phyloP scores from a whole-genome alignment of 2,888 invertebrate species.

The Ceramica pisi region DNA sequence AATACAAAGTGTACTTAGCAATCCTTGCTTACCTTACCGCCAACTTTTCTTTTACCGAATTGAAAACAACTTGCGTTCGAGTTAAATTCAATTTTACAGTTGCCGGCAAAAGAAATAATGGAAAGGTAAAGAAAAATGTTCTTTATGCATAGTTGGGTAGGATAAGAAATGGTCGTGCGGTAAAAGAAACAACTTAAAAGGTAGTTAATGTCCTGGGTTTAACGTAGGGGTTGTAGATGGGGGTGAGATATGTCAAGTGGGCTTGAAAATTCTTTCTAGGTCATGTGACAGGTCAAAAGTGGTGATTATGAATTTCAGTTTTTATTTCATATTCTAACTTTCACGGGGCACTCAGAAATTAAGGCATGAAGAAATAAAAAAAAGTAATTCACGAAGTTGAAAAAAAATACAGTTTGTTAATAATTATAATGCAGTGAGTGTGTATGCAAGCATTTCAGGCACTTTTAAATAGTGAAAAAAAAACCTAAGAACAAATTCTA shows the following conservation, averaged over 20 bases:
- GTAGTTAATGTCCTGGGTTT: conserved; percentile 10
- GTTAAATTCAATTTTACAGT: conserved; percentile 62
- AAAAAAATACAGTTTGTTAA: neutral
- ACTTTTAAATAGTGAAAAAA: conserved; percentile 8
- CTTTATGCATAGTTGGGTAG: conserved; percentile 39
- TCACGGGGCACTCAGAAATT: neutral
- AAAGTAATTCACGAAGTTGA: neutral
- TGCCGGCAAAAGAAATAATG: conserved; percentile 39
- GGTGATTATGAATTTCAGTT: neutral
- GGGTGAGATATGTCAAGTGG: conserved; percentile 14
- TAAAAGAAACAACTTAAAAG: conserved; percentile 7
- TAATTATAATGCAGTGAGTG: neutral
- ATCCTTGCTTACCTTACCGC: conserved; percentile 44
- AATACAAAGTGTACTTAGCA: conserved; percentile 50
- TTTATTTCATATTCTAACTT: neutral
- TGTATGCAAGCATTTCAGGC: neutral
- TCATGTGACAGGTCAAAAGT: neutral
- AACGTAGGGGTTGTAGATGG: neutral
- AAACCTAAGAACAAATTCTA: neutral
- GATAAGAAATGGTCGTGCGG: conserved; percentile 6
- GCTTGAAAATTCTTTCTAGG: conserved; percentile 1
- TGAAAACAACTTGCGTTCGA: conserved; percentile 61
- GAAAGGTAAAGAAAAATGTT: conserved; percentile 22
- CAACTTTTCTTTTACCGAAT: conserved; percentile 65
- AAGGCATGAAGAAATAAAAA: neutral